Percentiles rank a stretch among this genome's conserved stretches.
These are phyloP conservation scores for Lampropteryx suffumata DNA, from an alignment of 2,888 invertebrate species.

Conservation along the genomic window DNA sequence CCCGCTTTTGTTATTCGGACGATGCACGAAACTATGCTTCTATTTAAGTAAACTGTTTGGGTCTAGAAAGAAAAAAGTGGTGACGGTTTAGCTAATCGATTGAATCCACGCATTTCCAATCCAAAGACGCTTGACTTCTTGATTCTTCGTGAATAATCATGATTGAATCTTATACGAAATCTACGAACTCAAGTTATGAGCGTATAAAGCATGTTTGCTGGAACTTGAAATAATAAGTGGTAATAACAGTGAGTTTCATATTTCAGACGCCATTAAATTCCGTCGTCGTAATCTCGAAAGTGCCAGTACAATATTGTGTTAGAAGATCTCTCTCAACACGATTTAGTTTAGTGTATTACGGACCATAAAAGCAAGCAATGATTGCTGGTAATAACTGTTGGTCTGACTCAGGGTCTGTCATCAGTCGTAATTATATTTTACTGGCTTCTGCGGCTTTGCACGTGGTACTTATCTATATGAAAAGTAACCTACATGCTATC, in stretches of 20 bases:
- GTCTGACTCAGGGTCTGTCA: too few relatives aligned
- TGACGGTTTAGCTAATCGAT: too few relatives aligned
- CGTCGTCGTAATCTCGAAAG: constrained; percentile 22
- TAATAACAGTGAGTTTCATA: constrained; percentile 40
- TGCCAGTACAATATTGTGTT: constrained; percentile 7
- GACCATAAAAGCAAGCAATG: neutral
- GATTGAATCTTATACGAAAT: neutral
- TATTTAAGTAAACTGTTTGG: too few relatives aligned
- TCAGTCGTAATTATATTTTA: too few relatives aligned
- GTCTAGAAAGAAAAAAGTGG: too few relatives aligned
- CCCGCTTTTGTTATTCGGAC: too few relatives aligned
- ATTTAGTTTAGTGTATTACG: neutral
- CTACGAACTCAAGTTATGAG: neutral
- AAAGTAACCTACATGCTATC: too few relatives aligned
- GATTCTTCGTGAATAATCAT: neutral
- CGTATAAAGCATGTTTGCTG: neutral
- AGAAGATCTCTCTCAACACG: neutral
- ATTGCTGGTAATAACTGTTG: neutral
- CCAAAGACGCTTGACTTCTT: too few relatives aligned
- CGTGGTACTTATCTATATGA: too few relatives aligned
- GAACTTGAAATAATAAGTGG: constrained; percentile 23
- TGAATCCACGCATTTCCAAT: too few relatives aligned
- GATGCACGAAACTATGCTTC: too few relatives aligned
- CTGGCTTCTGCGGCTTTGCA: too few relatives aligned
- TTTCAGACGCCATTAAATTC: constrained; percentile 41